phyloP scores from a whole-genome alignment of 1,140 invertebrate genomes.

The Penaeus japonicus region DNA sequence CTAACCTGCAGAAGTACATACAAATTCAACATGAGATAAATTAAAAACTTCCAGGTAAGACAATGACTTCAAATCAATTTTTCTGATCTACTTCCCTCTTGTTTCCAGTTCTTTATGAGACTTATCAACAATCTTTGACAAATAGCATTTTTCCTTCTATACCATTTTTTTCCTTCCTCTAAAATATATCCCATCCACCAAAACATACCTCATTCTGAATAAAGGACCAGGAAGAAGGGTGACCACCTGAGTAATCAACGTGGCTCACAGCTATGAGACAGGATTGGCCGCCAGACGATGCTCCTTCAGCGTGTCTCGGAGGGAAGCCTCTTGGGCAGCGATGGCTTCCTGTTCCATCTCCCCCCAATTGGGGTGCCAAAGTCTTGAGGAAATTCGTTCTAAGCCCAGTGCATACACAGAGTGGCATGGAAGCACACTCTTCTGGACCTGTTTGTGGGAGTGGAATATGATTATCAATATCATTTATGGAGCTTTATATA shows the following conservation, averaged over 20 bases:
- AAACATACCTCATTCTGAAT: not conserved
- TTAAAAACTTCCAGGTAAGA: no score
- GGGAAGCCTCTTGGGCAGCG: conserved; percentile 31
- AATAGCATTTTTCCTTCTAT: no score
- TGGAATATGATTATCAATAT: not conserved
- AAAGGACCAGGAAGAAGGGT: not conserved
- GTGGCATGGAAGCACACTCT: conserved; percentile 37
- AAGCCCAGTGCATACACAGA: conserved; percentile 37
- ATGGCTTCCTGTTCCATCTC: conserved; percentile 54
- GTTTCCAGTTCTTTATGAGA: no score
- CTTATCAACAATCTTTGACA: no score
- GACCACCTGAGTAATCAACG: not conserved
- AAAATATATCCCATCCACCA: no score
- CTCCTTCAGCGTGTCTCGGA: conserved; percentile 38
- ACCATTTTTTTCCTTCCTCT: no score
- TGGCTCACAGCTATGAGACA: not conserved
- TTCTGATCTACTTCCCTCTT: no score
- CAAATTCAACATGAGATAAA: no score
- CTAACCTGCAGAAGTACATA: no score
- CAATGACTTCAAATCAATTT: no score
- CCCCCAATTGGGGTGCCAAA: conserved; percentile 45
- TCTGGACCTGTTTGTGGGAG: conserved; percentile 7
- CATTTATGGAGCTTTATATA: not conserved
- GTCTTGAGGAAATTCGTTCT: conserved; percentile 37
- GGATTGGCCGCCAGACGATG: conserved; percentile 36